A percentile compares a stretch with the other conserved stretches of the same genome.
phyloP scores from a whole-genome alignment of 1,140 invertebrate genomes.

The Drosophila neocordata region DNA sequence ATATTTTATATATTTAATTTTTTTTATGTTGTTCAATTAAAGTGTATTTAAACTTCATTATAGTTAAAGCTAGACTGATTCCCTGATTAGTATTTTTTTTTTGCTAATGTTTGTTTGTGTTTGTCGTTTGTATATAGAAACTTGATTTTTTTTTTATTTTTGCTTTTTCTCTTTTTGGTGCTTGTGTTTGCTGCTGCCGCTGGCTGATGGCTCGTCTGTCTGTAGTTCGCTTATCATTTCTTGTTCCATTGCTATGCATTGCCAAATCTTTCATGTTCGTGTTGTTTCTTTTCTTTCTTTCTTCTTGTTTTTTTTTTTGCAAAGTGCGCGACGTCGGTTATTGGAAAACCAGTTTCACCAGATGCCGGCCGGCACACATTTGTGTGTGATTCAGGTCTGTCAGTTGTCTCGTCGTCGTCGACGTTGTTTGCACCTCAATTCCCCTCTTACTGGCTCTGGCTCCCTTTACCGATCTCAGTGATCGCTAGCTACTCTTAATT shows the following conservation, averaged over 20 bases:
- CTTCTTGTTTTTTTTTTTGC: conserved; percentile 41
- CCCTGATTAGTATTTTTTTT: conserved; percentile 9
- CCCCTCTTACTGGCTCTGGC: background rate
- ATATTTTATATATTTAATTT: no score
- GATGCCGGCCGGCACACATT: conserved; percentile 75
- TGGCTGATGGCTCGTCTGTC: conserved; percentile 13
- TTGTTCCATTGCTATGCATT: conserved; percentile 55
- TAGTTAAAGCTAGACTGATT: conserved; percentile 18
- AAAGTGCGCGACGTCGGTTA: conserved; percentile 46
- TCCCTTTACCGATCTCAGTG: background rate
- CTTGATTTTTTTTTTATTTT: conserved; percentile 52
- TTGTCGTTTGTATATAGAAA: conserved; percentile 45
- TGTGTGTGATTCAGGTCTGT: conserved; percentile 40
- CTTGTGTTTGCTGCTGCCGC: conserved; percentile 8
- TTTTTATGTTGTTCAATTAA: conserved; percentile 14
- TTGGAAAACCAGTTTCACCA: conserved; percentile 73
- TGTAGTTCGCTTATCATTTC: conserved; percentile 63
- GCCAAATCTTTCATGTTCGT: conserved; percentile 59
- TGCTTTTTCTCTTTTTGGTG: conserved; percentile 16
- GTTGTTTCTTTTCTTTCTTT: conserved; percentile 28
- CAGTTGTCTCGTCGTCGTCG: conserved; percentile 21
- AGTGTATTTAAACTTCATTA: conserved; percentile 5
- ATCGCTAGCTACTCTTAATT: conserved; percentile 14
- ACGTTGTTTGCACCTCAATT: background rate
- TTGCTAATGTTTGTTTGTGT: conserved; percentile 14